Base-by-base conservation (phyloP, 2,113 vertebrate species). In the Geococcyx californianus region DNA sequence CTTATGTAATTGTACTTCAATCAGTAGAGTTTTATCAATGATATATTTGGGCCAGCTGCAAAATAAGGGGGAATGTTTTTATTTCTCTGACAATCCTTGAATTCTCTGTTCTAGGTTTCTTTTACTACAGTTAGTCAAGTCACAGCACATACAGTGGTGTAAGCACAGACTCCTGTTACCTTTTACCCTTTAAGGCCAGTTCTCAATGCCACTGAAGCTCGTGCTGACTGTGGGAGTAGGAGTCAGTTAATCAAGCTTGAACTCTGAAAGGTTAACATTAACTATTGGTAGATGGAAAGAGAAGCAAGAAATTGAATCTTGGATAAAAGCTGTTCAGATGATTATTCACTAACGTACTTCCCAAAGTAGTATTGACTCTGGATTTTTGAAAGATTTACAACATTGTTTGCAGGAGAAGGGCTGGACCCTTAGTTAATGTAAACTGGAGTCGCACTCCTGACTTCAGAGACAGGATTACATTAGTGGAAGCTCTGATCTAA, bases 61-160 rank as follows among this genome's bases (percentile, higher is more conserved):
- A 74, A 95, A 60, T 72, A 86, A 44, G 5, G 3, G 52, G 19
- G 52, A 82, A 73, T 60, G 6, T 4, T 77, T 63, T 83, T 70
- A 38, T 84, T 89, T 78, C 44, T 77, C 72, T 81, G 49, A 74
- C 15, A 90, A 93, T 29, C 8, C 23, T 47, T 59, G 47, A 88
- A 51, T 80, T 90, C 51, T 85, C 76, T 84, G 21, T 75, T 85
- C 70, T 52, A 5, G 73, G 11, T 66, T 88, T 14, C 60, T 96
- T 80, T 78, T 72, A 49, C 52, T 72, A n/a, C 51, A 68, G 18
- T 44, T 75, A 86, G 34, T 83, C n/a, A 85, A 87, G 80, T 84
- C 55, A 52, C 51, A 63, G n/a, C 24, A n/a, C 12, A 58, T 8
- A 34, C 18, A 88, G 10, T 1, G 0, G 1, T 66, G 12, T 29